Base-by-base conservation (phyloP, 2,797 vertebrate species). In the Sitta carolinensis region DNA sequence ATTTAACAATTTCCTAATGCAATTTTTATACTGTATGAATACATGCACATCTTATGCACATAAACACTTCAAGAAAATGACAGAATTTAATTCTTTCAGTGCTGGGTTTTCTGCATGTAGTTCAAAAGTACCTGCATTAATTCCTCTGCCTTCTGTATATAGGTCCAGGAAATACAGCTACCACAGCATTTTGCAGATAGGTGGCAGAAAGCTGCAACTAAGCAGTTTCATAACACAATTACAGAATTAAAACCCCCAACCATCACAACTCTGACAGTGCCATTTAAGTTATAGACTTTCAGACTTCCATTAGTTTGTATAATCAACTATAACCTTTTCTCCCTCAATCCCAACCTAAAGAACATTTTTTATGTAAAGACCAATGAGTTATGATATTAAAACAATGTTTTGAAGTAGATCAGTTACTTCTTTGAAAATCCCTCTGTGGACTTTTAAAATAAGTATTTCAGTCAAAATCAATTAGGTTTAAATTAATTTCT, bases 121-220 rank as follows among this genome's bases (percentile, higher is more conserved):
- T 25, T 72, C 62, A 43, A 40, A 83, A 48, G 22, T 18, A 19
- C 27, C 50, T 43, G 6, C 11, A 4, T 8, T 22, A 42, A 34
- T 58, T 66, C 80, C 47, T 45, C 30, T 13, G 2, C 26, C 16
- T 82, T 76, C 47, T 2, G 1, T 5, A 45, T 1, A 1, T 1
- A 66, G 51, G 23, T 32, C 63, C 55, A 22, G 19, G 29, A 84
- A 59, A 48, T 4, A 18, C 10, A 87, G 45, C 30, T 36, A 66
- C 52, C 47, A 36, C 25, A 81, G 54, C 25, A 51, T 38, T 36
- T 16, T 3, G 36, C 25, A 84, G 30, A 47, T 7, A 68, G 47
- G 30, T 30, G 43, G 34, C 54, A 72, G 42, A 78, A 89, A 55
- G 30, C 25, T 63, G 25, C n/a, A 76, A 59, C 13, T 29, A 68